Base-by-base conservation (phyloP, 2,113 vertebrate genomes). In the Ascaphus truei region DNA sequence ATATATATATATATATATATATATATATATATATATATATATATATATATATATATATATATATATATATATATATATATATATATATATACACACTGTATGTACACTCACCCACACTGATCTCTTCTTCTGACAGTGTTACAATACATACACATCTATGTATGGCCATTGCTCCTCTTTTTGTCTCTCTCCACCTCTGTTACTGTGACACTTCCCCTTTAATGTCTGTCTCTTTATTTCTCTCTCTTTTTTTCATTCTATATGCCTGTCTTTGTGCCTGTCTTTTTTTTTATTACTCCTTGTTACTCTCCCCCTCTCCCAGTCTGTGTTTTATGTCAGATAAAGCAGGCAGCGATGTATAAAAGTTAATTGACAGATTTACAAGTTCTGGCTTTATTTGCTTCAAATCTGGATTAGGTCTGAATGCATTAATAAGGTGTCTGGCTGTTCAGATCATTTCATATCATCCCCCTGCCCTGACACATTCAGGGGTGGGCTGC, bases 281-380 rank as follows among this genome's bases (percentile, higher is more conserved):
- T 11, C 16, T 7, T 23, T 51, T 10, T 31, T 36, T 50, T 33
- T 22, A 34, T 57, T 34, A 36, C 16, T 23, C 30, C 65, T 37
- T 43, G n/a, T n/a, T 56, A 31, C 26, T 4, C 26, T 52, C 25
- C 57, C 26, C 47, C 33, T 7, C 15, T 2, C 29, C 47, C 36
- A n/a, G 16, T 9, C 53, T 36, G 31, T 61, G 66, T 51, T 69
- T 59, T 50, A 20, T 69, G 67, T 52, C 57, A 60, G 56, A 41
- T 52, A 51, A 50, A 29, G 31, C 66, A 51, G 47, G 57, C 56
- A 71, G 43, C 57, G 45, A 61, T 37, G 48, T 48, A 71, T 71
- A 61, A 71, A 71, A 71, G 25, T 61, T 71, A 71, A 71, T 71
- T 71, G 67, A 71, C 37, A 57, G 67, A 71, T 71, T 71, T 71